These are phyloP conservation scores for Harpagifer antarcticus DNA, from an alignment of 2,797 vertebrate genomes.

Conservation along the genomic window DNA sequence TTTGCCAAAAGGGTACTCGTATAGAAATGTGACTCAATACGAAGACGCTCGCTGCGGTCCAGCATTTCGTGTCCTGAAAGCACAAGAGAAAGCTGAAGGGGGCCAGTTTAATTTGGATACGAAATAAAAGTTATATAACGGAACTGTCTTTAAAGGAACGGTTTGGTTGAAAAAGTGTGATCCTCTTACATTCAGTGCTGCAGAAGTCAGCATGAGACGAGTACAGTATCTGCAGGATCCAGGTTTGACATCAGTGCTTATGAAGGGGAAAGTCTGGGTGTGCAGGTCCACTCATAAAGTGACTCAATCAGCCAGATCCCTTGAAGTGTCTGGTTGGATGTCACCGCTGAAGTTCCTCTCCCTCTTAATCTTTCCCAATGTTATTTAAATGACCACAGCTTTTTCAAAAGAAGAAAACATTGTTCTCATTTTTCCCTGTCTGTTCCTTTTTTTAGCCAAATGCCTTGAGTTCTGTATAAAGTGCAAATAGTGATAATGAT, in stretches of 20 bases:
- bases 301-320: slow-evolving; percentile 58
- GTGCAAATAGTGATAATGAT: slow-evolving; percentile 80
- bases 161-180: slow-evolving; percentile 21
- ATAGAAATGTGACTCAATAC: slow-evolving; percentile 56
- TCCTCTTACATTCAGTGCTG: slow-evolving; percentile 3
- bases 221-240: slow-evolving; percentile 3
- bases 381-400: slow-evolving; percentile 79
- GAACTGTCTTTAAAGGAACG: slow-evolving; percentile 43
- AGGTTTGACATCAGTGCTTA: slow-evolving; percentile 53
- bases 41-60: slow-evolving; percentile 28
- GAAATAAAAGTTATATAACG: slow-evolving; percentile 42
- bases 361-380: slow-evolving; percentile 54
- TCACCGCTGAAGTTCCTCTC: slow-evolving; percentile 40
- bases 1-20: slow-evolving; percentile 78
- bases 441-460: slow-evolving; percentile 79
- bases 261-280: slow-evolving; percentile 68
- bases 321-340: slow-evolving; percentile 64
- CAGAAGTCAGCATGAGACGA: slow-evolving; percentile 4
- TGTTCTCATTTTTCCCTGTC: slow-evolving; percentile 49
- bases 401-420: slow-evolving; percentile 72
- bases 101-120: slow-evolving; percentile 25
- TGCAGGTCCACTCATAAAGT: slow-evolving; percentile 46
- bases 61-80: slow-evolving; percentile 23
- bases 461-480: slow-evolving; percentile 84
- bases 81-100: slow-evolving; percentile 20